Conservation (phyloP, 2,797 vertebrate species). For the Nyctibius grandis region DNA sequence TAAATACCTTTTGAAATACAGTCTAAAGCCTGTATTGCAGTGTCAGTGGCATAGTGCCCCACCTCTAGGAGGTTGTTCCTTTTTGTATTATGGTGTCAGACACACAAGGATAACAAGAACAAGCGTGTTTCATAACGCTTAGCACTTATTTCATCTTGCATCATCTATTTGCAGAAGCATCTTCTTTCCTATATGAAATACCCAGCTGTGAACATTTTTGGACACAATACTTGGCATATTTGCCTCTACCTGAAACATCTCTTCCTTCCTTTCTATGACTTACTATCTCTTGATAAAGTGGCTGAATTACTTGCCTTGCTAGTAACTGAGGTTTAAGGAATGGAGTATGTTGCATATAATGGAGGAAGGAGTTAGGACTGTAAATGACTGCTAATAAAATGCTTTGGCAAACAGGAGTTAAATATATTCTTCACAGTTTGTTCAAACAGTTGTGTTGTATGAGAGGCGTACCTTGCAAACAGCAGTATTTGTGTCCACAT, state of each 20-base stretch:
- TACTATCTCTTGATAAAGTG: neutral
- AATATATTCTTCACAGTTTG: neutral
- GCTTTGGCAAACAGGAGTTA: neutral
- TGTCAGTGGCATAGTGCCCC: neutral
- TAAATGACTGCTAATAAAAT: neutral
- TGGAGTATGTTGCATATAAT: neutral
- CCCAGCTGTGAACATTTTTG: neutral
- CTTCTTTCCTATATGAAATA: neutral
- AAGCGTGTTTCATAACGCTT: neutral
- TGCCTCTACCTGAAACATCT: neutral
- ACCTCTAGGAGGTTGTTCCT: neutral
- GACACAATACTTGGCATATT: neutral
- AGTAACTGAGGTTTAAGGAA: neutral
- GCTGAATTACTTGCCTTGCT: neutral
- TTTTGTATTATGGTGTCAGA: neutral
- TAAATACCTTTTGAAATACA: neutral
- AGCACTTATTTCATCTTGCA: neutral
- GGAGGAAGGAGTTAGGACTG: neutral
- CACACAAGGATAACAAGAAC: neutral
- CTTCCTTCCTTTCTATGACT: neutral
- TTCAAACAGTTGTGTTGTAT: neutral
- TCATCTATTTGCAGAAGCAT: neutral
- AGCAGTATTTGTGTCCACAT: neutral
- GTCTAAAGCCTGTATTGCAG: neutral
- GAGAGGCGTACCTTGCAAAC: neutral